Base-by-base conservation (phyloP, 2,113 vertebrate species). In the Sorex araneus region DNA sequence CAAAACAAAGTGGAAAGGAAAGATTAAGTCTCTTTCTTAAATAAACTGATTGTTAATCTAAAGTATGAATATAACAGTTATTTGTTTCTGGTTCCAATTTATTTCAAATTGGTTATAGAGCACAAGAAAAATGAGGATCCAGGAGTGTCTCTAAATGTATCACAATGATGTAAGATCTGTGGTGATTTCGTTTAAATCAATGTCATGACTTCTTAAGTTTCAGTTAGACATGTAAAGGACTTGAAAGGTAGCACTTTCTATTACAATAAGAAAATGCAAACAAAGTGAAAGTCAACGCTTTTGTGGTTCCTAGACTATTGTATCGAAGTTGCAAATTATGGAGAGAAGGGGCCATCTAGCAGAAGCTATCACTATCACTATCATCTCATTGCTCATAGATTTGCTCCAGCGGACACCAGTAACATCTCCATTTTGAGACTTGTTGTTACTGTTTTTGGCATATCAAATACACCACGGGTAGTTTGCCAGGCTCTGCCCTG, bases 51-150 rank as follows among this genome's bases (percentile, higher is more conserved):
- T 69, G 28, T 30, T 81, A 70, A 60, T 36, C n/a, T 40, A 64
- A 91, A 92, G 25, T 50, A 73, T 36, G 8, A 43, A 67, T 69
- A 13, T 71, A 82, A 79, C 6, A 47, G 16, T 11, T 79, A n/a
- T 47, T 89, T 78, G 27, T 90, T 83, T 84, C 19, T n/a, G 86
- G 90, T 16, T 27, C 66, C 21, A 85, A 66, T 83, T 90, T 78
- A 80, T 54, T 80, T 80, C 69, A 84, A 94, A 82, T n/a, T 84
- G 3, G 57, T 36, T 4, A 40, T 32, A 87, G 69, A 21, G 3
- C 77, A 89, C 45, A 84, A 64, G 30, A 47, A 21, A 66, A 45
- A 73, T 84, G 27, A 90, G 16, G 2, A 34, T 50, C 7, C 43
- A 19, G 18, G 36, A 43, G 19, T 50, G 30, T 57, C 63, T 91